Conservation (phyloP, 2,113 vertebrate genomes). For the Riparia riparia region DNA sequence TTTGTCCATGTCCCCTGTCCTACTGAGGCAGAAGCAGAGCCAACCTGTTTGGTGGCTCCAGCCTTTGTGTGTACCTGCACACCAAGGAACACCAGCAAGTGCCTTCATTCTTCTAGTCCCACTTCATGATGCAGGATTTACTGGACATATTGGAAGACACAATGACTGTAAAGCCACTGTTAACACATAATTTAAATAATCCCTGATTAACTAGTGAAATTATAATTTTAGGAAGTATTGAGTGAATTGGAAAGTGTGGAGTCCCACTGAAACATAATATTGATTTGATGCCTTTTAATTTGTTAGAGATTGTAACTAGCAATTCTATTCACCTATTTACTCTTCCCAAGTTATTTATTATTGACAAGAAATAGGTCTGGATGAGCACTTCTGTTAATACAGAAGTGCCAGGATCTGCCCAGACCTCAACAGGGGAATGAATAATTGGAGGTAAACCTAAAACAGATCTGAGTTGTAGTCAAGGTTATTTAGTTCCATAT, state of each 20-base stretch:
- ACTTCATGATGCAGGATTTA: background rate
- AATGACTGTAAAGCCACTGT: background rate
- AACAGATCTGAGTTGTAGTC: background rate
- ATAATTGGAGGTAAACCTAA: background rate
- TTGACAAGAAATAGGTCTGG: slow-evolving; percentile 17
- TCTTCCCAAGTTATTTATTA: slow-evolving; percentile 34
- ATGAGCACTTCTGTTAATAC: background rate
- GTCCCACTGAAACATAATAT: slow-evolving; percentile 19
- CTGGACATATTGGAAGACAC: background rate
- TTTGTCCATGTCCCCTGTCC: background rate
- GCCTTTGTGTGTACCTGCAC: background rate
- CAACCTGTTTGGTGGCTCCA: background rate
- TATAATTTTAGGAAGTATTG: slow-evolving; percentile 48
- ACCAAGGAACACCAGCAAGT: background rate
- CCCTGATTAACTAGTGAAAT: slow-evolving; percentile 50
- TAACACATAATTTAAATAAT: slow-evolving; percentile 52
- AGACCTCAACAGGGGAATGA: background rate
- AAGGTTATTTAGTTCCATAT: background rate
- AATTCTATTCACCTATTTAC: background rate
- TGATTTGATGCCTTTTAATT: slow-evolving; percentile 42
- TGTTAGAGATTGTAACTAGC: slow-evolving; percentile 15
- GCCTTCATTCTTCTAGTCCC: background rate
- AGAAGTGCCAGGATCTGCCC: background rate
- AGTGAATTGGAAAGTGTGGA: slow-evolving; percentile 14
- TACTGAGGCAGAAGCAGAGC: background rate